Base-by-base conservation (phyloP, 2,888 invertebrate genomes). In the Aethes cnicana region DNA sequence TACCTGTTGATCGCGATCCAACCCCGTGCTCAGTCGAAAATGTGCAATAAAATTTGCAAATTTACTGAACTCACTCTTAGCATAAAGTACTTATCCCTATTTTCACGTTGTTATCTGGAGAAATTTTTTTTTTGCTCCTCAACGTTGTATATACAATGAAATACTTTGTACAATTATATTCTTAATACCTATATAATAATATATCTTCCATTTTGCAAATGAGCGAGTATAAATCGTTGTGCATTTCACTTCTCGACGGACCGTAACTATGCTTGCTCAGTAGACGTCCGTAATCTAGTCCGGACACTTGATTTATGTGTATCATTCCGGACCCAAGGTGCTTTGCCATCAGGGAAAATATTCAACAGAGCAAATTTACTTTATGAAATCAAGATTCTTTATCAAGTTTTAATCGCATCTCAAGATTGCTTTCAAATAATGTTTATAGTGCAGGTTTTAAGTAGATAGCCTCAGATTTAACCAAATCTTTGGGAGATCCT, bases 1-100 rank as follows among this genome's bases (percentile, higher is more conserved):
- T 68, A 83, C 79, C 78, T 81, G 79, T 83, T 81, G 81, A 72
- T 68, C 63, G 7, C 4, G 2, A 33, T 20, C 7, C 14, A 30
- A 28, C 16, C 12, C 12, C 39, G n/a, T 16, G 16, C n/a, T 25
- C 23, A 16, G 39, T 16, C 32, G 9, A 47, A 8, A 37, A 16
- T 25, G 39, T 23, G n/a, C 23, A 37, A 39, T 16, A 39, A 16
- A 39, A n/a, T n/a, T 39, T 25, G 14, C 16, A 11, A 39, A 25
- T 9, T 39, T 23, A 36, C 20, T 20, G 21, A 7, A 11, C 20
- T 21, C 8, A 36, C n/a, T n/a, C n/a, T n/a, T n/a, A n/a, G n/a
- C n/a, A n/a, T n/a, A n/a, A n/a, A n/a, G n/a, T n/a, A n/a, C n/a
- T n/a, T n/a, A n/a, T n/a, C n/a, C n/a, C n/a, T n/a, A n/a, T n/a